Evolutionary conservation across 2,113 vertebrate genomes (phyloP), one percentile per base, ranked within the genome.

Genomic region (Centropus bengalensis): DNA sequence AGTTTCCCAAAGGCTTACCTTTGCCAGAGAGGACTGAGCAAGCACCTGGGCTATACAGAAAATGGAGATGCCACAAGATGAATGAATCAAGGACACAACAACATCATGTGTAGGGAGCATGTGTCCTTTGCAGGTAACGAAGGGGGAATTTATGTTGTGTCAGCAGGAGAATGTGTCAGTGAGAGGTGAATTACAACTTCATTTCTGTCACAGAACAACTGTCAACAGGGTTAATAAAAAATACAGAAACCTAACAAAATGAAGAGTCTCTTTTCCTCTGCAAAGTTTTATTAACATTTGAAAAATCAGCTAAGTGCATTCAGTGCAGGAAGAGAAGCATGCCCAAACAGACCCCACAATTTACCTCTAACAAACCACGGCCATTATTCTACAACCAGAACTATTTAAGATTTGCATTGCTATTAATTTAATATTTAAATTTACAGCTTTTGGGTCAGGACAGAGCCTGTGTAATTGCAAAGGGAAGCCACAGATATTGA

Each of bases 51-150:
- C 56, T 55, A 30, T 60, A 45, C 17, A 47, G 54, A 17, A 33
- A 73, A 36, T 0, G 13, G 26, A 59, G 17, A 36, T 6, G 23
- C 5, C 64, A 67, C 12, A 51, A 6, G n/a, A 63, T 9, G 6
- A 52, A 10, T 52, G n/a, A 87, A 26, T 52, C 26, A 49, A 45
- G 51, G 73, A 7, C 7, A 59, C 8, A 49, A 23, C 7, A 42
- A 30, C 0, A 1, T 4, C 1, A 8, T 6, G 15, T 32, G 6
- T 12, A 32, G n/a, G 36, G 30, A 36, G 18, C 5, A 22, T 3
- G 0, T 24, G 38, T 69, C 11, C 28, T 75, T 21, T 82, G 36
- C 10, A 42, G 55, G 28, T 16, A 73, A 32, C 42, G 67, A 73
- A 82, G 82, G 14, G 12, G 26, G 22, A 86, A 47, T 55, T 89